Base-by-base conservation (phyloP, 2,797 vertebrate genomes). In the Loriculus beryllinus region DNA sequence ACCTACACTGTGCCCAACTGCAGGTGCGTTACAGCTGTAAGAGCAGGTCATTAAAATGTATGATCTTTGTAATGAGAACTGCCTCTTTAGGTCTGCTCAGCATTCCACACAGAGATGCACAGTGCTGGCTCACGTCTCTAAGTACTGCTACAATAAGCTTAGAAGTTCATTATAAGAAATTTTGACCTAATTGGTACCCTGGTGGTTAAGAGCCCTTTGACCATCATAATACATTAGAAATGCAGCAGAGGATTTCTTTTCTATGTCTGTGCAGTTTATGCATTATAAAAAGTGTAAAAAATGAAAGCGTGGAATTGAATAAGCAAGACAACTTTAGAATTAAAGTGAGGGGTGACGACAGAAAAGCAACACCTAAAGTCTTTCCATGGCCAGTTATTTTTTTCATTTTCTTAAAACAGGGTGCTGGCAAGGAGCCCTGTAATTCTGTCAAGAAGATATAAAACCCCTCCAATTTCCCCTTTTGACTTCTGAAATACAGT, bases 401-500 rank as follows among this genome's bases (percentile, higher is more conserved):
- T 87, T 86, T 72, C 47, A 54, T 86, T 96, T 95, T 94, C 81
- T 88, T 90, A 74, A 95, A 95, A 94, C 22, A 94, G 59, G 86
- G 62, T 69, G 62, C 75, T 89, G 88, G 74, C 92, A 77, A 78
- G 90, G 85, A 86, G 77, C 59, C 94, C 47, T 59, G 35, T 95
- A 97, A 97, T 95, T 93, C 91, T 96, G 78, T 94, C 97, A 97
- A 87, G 81, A 93, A 91, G 79, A 97, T 82, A 83, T 28, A 94
- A 92, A 96, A 96, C 23, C 60, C 31, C 68, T 89, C 59, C 20
- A 12, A 85, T 96, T 64, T 95, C 82, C 80, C 91, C 91, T 94
- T 96, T 94, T 98, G 97, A 98, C 98, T 98, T 97, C 96, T 96
- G 96, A 98, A 98, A 98, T 97, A 97, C 96, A 97, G 96, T 94